Evolutionary conservation across 2,113 vertebrate genomes (phyloP).

Genomic region (Pyxicephalus adspersus): DNA sequence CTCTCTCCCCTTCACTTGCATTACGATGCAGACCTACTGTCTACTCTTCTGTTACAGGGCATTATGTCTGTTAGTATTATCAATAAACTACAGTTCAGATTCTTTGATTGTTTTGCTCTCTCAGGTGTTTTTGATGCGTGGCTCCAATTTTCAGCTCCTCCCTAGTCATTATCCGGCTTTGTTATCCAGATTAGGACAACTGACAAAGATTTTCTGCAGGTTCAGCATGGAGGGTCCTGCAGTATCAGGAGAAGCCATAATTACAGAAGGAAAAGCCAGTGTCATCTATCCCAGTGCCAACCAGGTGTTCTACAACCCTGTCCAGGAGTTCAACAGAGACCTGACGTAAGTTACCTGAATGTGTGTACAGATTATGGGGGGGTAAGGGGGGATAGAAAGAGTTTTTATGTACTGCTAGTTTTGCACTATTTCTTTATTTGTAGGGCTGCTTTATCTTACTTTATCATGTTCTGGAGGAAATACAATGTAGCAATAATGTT

Average conservation of each 20-base stretch:
- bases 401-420: neutral
- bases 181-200: neutral
- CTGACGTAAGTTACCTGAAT: constrained; percentile 78
- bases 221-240: constrained; percentile 25
- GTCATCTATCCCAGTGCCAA: constrained; percentile 86
- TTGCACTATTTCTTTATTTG: too few species aligned
- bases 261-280: constrained; percentile 82
- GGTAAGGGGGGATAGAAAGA: neutral
- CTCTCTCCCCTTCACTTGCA: too few species aligned
- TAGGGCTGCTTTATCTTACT: too few species aligned
- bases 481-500: too few species aligned
- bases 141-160: neutral
- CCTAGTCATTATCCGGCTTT: neutral
- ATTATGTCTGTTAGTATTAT: too few species aligned
- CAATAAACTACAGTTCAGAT: neutral
- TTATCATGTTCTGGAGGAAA: too few species aligned
- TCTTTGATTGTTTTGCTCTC: neutral
- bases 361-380: too few species aligned
- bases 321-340: constrained; percentile 92
- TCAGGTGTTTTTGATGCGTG: neutral
- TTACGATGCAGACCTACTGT: too few species aligned
- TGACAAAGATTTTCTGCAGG: neutral
- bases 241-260: constrained; percentile 70
- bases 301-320: constrained; percentile 92
- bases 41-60: too few species aligned